Conservation (phyloP, 2,888 invertebrate genomes). For the Poecilobothrus nobilitatus region DNA sequence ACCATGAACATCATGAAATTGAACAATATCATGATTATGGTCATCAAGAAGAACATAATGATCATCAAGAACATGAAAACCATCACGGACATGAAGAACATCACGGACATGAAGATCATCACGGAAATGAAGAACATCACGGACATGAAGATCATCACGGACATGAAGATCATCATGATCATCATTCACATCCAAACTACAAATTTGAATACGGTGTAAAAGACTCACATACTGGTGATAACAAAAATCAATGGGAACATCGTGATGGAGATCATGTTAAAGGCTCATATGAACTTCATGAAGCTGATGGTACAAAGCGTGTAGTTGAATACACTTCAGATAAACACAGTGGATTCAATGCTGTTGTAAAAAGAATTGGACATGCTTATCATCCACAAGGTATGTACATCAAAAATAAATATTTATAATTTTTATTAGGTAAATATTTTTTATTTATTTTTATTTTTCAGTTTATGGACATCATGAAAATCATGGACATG, state of each 20-base stretch:
- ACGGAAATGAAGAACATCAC: too few species aligned
- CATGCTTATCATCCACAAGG: constrained; percentile 35
- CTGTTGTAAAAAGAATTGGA: constrained; percentile 45
- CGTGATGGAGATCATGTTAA: constrained; percentile 49
- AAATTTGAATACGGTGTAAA: constrained; percentile 47
- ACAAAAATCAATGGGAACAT: constrained; percentile 46
- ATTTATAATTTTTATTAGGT: too few species aligned
- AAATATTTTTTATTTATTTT: too few species aligned
- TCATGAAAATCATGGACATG: constrained; percentile 2
- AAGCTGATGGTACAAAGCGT: constrained; percentile 46
- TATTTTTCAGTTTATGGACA: neutral
- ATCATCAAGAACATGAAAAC: too few species aligned
- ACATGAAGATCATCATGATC: constrained; percentile 35
- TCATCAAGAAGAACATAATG: too few species aligned
- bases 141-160: constrained; percentile 13
- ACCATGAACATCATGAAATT: neutral
- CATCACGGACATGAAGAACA: too few species aligned
- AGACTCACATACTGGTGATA: constrained; percentile 45
- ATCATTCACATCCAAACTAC: constrained; percentile 39
- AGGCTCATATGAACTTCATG: constrained; percentile 44
- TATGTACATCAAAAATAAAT: too few species aligned
- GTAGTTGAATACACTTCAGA: constrained; percentile 46
- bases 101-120: too few species aligned
- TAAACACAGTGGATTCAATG: constrained; percentile 46
- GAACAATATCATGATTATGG: too few species aligned